Conservation (phyloP, 2,113 vertebrate species). For the Gopherus evgoodei region DNA sequence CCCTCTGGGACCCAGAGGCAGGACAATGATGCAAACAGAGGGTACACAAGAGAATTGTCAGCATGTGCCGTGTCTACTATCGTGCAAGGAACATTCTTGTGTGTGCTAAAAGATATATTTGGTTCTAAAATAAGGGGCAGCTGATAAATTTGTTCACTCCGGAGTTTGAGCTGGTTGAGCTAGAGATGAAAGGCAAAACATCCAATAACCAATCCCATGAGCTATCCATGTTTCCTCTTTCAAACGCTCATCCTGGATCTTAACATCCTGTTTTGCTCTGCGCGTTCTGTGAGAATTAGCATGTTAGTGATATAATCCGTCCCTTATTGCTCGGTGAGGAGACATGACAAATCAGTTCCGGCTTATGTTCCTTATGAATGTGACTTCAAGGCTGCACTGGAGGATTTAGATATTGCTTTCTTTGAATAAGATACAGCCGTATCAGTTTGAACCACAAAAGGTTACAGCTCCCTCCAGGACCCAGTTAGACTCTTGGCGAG, state of each 20-base stretch:
- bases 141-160: background rate
- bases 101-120: background rate
- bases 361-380: too few relatives aligned
- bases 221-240: rapidly evolving
- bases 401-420: background rate
- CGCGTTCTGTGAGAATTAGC: background rate
- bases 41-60: background rate
- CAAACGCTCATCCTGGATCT: background rate
- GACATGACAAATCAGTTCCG: background rate
- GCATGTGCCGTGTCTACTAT: too few relatives aligned
- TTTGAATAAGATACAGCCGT: background rate
- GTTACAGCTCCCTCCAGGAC: background rate
- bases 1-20: background rate
- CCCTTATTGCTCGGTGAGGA: background rate
- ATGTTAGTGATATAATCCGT: background rate
- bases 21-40: background rate
- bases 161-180: background rate
- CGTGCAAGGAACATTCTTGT: background rate
- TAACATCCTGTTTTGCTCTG: background rate
- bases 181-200: background rate
- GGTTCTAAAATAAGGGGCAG: background rate
- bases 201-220: background rate
- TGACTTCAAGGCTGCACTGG: background rate
- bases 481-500: background rate
- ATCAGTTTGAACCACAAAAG: background rate